Base-by-base conservation (phyloP, 2,113 vertebrate species). In the Amia ocellicauda region DNA sequence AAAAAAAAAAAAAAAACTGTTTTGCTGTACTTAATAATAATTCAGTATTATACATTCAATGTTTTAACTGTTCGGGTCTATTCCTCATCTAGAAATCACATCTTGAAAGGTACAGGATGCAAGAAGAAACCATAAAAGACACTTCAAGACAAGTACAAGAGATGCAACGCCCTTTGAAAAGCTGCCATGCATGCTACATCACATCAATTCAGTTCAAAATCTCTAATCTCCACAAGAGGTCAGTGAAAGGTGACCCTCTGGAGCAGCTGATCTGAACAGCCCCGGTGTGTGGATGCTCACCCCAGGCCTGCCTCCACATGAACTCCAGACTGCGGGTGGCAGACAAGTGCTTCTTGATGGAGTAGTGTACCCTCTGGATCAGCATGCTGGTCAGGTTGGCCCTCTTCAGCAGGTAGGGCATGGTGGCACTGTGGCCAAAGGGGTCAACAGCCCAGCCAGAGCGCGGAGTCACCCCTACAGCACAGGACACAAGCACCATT, bases 231-330 rank as follows among this genome's bases (percentile, higher is more conserved):
- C 31, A 36, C 31, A 36, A 36, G 10, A 36, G 31, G 31, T 36
- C 31, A 36, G 5, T 10, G 31, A 36, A 2, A 36, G 11, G 5
- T n/a, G n/a, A n/a, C n/a, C n/a, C n/a, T n/a, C n/a, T n/a, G n/a
- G n/a, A n/a, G n/a, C n/a, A n/a, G n/a, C n/a, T n/a, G n/a, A n/a
- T n/a, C n/a, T n/a, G n/a, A n/a, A n/a, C n/a, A n/a, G n/a, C n/a
- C n/a, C n/a, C 11, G 31, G 31, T 10, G 11, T 36, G 11, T 36
- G 31, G 31, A 36, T 36, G 7, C 86, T 89, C 82, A 99, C 97
- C 97, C 97, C 97, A 99, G 0, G 88, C 79, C 85, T 99, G 97
- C 77, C 96, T 91, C 97, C 97, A 99, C 94, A 99, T 98, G 78
- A 99, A 99, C 86, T 99, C 97, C 79, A 99, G 80, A 76, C 82